Percentiles rank a stretch among this genome's conserved stretches.
phyloP scores from a whole-genome alignment of 1,140 invertebrate genomes.

The Orussus abietinus region DNA sequence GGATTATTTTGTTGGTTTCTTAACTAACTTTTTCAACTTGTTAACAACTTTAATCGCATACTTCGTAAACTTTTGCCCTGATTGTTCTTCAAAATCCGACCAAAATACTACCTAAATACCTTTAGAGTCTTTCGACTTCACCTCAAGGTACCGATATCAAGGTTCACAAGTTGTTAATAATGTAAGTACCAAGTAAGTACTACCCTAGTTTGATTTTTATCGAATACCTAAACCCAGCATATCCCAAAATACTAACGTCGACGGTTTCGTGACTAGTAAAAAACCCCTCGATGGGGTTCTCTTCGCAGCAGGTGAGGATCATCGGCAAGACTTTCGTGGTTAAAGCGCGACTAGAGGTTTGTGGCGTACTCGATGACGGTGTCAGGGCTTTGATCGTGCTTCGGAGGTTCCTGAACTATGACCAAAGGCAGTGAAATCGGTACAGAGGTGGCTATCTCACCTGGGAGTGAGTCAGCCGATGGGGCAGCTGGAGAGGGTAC shows the following conservation, averaged over 20 bases:
- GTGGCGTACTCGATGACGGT: slow-evolving; percentile 35
- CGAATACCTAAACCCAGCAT: slow-evolving; percentile 9
- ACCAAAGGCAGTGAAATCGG: slow-evolving; percentile 51
- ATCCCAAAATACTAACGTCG: slow-evolving; percentile 2
- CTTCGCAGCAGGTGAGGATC: slow-evolving; percentile 2
- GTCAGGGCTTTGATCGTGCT: slow-evolving; percentile 46
- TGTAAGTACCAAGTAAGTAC: neutral
- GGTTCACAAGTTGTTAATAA: neutral
- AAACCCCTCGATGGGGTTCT: slow-evolving; percentile 4
- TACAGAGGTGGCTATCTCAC: slow-evolving; percentile 46
- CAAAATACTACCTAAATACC: no score
- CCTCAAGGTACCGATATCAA: no score
- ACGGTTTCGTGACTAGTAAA: neutral
- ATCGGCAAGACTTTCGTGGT: neutral
- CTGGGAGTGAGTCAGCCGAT: slow-evolving; percentile 45
- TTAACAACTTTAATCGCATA: no score
- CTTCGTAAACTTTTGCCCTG: no score
- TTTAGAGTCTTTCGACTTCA: no score
- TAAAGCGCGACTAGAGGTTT: slow-evolving; percentile 27
- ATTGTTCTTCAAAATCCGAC: no score
- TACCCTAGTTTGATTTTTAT: neutral
- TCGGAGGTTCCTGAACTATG: slow-evolving; percentile 48
- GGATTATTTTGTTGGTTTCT: no score
- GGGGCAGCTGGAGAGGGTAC: slow-evolving; percentile 44
- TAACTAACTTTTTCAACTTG: no score